phyloP scores from a whole-genome alignment of 2,797 vertebrate genomes.

The Alexandromys oeconomus region DNA sequence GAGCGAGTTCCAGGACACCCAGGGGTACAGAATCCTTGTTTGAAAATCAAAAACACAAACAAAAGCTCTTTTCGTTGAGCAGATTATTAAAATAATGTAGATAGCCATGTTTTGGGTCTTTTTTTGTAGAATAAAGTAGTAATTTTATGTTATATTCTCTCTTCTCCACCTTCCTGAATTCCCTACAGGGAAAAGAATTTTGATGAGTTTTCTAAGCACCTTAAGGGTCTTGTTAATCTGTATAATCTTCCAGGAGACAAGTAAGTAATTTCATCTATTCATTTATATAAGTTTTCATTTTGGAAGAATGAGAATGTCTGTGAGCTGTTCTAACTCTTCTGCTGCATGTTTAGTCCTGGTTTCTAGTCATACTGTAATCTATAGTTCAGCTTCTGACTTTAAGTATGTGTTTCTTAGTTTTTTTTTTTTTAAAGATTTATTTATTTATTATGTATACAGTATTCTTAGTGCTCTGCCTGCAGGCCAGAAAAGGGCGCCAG shows the following conservation, averaged over 20 bases:
- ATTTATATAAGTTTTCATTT: constrained; percentile 43
- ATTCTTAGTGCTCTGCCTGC: too few relatives aligned
- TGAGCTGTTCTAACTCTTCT: neutral
- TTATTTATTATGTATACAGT: too few relatives aligned
- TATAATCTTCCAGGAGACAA: constrained; percentile 99
- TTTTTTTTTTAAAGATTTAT: too few relatives aligned
- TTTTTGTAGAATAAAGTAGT: constrained; percentile 48
- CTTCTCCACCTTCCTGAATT: constrained; percentile 20
- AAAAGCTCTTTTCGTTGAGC: neutral
- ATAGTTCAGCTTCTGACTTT: constrained; percentile 22
- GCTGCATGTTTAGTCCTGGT: constrained; percentile 16
- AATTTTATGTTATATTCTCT: constrained; percentile 70
- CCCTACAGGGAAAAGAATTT: constrained; percentile 96
- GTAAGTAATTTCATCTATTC: constrained; percentile 88
- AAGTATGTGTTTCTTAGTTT: neutral
- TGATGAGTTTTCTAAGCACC: constrained; percentile 98
- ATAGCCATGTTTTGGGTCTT: constrained; percentile 5
- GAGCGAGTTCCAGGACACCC: neutral
- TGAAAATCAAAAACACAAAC: neutral
- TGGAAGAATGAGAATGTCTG: neutral
- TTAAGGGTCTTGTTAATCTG: constrained; percentile 97
- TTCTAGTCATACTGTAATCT: constrained; percentile 6
- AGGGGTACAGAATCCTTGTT: neutral
- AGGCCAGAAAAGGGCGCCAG: too few relatives aligned
- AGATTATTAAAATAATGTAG: constrained; percentile 63